Percentiles rank a stretch among this genome's conserved stretches.
Conservation (phyloP, 2,888 invertebrate species). For the Periphyllus acericola region DNA sequence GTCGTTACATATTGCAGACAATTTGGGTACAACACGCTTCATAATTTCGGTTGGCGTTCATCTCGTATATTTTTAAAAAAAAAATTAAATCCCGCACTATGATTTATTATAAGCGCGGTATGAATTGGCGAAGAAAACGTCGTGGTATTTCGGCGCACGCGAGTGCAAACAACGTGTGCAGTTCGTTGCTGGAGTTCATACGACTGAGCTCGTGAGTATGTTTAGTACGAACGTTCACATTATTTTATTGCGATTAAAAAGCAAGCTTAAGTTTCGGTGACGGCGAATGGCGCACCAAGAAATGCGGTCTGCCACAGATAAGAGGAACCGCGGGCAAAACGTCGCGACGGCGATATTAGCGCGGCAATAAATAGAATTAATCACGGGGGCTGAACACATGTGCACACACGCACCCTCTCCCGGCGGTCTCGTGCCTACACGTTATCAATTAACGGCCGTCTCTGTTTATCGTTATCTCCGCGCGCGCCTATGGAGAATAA, state of each 20-base stretch:
- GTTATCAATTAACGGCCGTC: constrained; percentile 32
- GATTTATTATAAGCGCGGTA: too few relatives aligned
- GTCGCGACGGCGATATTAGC: constrained; percentile 27
- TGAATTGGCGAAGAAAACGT: too few relatives aligned
- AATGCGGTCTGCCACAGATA: constrained; percentile 59
- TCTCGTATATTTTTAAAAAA: too few relatives aligned
- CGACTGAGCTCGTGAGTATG: not conserved
- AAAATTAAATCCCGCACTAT: too few relatives aligned
- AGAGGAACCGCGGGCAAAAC: constrained; percentile 31
- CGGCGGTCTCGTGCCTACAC: not conserved
- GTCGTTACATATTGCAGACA: too few relatives aligned
- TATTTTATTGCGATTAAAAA: constrained; percentile 58
- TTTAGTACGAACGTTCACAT: not conserved
- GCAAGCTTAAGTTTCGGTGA: constrained; percentile 36
- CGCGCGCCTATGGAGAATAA: not conserved
- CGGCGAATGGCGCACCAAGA: constrained; percentile 34
- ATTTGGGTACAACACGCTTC: too few relatives aligned
- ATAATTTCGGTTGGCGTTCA: too few relatives aligned
- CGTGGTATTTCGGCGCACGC: too few relatives aligned
- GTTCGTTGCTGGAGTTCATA: too few relatives aligned
- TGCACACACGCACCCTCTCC: not conserved
- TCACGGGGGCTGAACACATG: constrained; percentile 43
- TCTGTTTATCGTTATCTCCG: constrained; percentile 3
- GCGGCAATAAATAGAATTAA: constrained; percentile 60
- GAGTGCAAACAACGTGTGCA: too few relatives aligned